These are phyloP conservation scores for Paraplagusia blochii DNA, from an alignment of 2,113 vertebrate species.

Conservation along the genomic window DNA sequence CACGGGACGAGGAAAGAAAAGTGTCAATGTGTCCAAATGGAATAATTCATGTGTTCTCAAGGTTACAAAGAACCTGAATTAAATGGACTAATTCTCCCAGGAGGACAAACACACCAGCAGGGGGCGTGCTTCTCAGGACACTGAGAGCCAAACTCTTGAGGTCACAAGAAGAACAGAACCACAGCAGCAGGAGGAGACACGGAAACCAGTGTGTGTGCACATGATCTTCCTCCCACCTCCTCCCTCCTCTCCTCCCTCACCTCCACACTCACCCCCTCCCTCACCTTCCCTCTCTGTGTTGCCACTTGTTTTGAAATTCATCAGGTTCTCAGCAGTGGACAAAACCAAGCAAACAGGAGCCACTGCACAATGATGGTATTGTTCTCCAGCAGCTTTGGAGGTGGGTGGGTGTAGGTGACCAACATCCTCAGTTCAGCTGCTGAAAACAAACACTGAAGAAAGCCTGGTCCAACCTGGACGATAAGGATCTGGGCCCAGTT, in stretches of 20 bases:
- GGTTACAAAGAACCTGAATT: slow-evolving; percentile 48
- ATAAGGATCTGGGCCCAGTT: slow-evolving; percentile 40
- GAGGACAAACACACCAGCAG: slow-evolving; percentile 16
- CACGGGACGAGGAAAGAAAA: not conserved
- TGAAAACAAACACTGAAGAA: slow-evolving; percentile 50
- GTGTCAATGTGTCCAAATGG: slow-evolving; percentile 17
- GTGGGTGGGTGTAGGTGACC: slow-evolving; percentile 46
- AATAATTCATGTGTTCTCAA: slow-evolving; percentile 51
- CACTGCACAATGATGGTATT: slow-evolving; percentile 60
- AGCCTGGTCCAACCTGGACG: slow-evolving; percentile 26
- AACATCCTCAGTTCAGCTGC: slow-evolving; percentile 37
- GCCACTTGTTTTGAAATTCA: slow-evolving; percentile 29
- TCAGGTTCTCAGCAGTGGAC: slow-evolving; percentile 33
- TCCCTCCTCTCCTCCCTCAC: slow-evolving; percentile 18
- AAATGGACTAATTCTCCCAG: slow-evolving; percentile 41
- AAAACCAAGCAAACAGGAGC: slow-evolving; percentile 46
- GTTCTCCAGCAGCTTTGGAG: slow-evolving; percentile 51
- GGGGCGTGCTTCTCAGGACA: not conserved
- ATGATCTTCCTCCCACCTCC: not conserved
- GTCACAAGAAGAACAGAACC: slow-evolving; percentile 19
- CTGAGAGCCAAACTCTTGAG: slow-evolving; percentile 35
- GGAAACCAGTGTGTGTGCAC: slow-evolving; percentile 18
- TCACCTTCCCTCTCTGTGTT: slow-evolving; percentile 2
- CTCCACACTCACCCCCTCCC: slow-evolving; percentile 5
- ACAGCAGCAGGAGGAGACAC: not conserved